Base-by-base conservation (phyloP, 2,888 invertebrate genomes). In the Horisme vitalbata region DNA sequence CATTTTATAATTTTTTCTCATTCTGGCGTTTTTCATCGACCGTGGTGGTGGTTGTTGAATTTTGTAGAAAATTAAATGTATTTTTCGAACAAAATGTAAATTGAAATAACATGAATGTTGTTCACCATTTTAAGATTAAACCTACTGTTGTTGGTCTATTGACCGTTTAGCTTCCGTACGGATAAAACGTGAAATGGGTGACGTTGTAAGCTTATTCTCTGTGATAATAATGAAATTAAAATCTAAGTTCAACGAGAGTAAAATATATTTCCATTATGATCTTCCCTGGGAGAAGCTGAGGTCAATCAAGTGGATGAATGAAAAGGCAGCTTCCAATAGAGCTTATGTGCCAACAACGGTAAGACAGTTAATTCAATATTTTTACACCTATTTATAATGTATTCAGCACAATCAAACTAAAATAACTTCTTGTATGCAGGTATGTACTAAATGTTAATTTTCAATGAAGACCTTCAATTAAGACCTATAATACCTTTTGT, bases 291-390 rank as follows among this genome's bases (percentile, higher is more conserved):
- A 86, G 59, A 87, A 75, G 64, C 68, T 89, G 10, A 86, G 83
- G 61, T 47, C 75, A 32, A 90, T 94, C 41, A 92, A 93, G 84
- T 96, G 96, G 96, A 96, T 94, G 93, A 96, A 96, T 85, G 91
- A 92, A 63, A 92, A 91, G 70, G 95, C 96, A 34, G 89, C 91
- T 45, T 91, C 93, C 20, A 93, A 94, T 71, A 93, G 93, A 79
- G 96, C 97, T 1, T 98, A 98, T 80, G 92, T 93, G 61, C 97
- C 98, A 30, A 97, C 98, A 13, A 86, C 86, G 71, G 92, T 92
- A 61, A 82, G 82, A 31, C 15, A 18, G 15, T 3, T 21, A 21
- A 1, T 15, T 9, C 26, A 4, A 12, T 11, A 37, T n/a, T 11
- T 27, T 8, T 28, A 13, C 8, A 23, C 8, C 24, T 2, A 10